Percentiles rank a stretch among this genome's conserved stretches.
Evolutionary conservation across 2,113 vertebrate genomes (phyloP).

Genomic region (Octodon degus): DNA sequence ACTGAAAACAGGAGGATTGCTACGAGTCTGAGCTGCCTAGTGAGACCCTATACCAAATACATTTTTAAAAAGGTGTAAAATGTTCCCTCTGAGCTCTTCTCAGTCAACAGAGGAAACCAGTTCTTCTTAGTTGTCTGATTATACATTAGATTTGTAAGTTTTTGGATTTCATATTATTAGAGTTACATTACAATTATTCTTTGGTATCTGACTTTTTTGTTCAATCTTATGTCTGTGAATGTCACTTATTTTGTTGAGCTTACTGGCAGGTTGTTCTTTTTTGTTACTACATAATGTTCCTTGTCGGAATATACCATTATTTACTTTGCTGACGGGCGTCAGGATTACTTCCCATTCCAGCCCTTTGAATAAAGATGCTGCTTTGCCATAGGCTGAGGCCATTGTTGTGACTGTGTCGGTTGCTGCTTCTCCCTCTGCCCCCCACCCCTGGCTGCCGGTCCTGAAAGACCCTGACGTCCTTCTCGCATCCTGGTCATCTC

Average conservation of each 20-base stretch:
- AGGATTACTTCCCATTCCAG: not conserved
- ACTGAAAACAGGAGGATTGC: too few relatives aligned
- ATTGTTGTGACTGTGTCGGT: not conserved
- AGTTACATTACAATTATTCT: not conserved
- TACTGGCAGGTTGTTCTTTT: not conserved
- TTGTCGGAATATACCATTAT: not conserved
- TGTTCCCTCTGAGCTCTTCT: not conserved
- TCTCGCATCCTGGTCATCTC: not conserved
- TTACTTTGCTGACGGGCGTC: not conserved
- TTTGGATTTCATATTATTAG: not conserved
- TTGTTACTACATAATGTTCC: not conserved
- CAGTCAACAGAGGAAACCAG: not conserved
- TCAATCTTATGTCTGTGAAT: not conserved
- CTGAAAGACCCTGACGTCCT: not conserved
- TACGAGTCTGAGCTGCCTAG: too few relatives aligned
- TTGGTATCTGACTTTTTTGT: slow-evolving; percentile 27
- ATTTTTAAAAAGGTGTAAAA: too few relatives aligned
- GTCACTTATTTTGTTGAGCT: not conserved
- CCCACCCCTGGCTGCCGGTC: not conserved
- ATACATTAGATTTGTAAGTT: not conserved
- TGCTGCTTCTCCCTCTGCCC: not conserved
- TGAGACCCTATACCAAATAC: too few relatives aligned
- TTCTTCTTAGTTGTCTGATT: not conserved
- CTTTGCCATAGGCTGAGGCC: not conserved
- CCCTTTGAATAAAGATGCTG: not conserved